Percentiles rank a stretch among this genome's conserved stretches.
These are phyloP conservation scores for Ameiurus melas DNA, from an alignment of 2,113 vertebrate genomes.

Conservation along the genomic window DNA sequence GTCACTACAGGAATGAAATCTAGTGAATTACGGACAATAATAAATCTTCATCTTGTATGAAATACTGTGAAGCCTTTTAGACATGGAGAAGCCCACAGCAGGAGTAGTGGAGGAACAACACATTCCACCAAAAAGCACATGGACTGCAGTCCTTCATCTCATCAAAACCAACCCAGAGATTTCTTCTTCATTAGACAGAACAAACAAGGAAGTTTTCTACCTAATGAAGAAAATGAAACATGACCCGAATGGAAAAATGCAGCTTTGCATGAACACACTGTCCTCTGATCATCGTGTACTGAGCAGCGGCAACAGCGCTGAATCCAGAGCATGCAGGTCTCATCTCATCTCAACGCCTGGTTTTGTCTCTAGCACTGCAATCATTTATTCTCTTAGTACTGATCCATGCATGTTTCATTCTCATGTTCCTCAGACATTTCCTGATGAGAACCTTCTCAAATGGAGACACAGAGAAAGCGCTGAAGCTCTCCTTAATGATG, in stretches of 20 bases:
- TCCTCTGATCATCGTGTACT: neutral
- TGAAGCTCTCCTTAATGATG: slow-evolving; percentile 31
- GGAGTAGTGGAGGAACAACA: no score
- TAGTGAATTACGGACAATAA: no score
- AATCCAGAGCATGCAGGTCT: slow-evolving; percentile 25
- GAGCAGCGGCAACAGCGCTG: neutral
- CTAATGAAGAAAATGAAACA: slow-evolving; percentile 3
- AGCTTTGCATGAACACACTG: slow-evolving; percentile 23
- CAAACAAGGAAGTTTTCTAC: neutral
- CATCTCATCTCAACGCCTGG: neutral
- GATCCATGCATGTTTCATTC: neutral
- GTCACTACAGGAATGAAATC: no score
- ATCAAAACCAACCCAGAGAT: no score
- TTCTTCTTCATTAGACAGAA: neutral
- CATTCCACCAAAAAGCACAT: no score
- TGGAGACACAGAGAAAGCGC: slow-evolving; percentile 3
- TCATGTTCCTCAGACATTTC: neutral
- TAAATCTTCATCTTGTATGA: no score
- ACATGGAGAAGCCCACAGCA: no score
- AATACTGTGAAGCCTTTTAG: no score
- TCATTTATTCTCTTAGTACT: neutral
- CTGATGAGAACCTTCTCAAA: neutral
- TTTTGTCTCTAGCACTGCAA: neutral
- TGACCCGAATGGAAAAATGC: neutral
- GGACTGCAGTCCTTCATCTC: no score